Evolutionary conservation across 2,797 vertebrate species (phyloP).

Genomic region (Poeciliopsis paucimaculata): DNA sequence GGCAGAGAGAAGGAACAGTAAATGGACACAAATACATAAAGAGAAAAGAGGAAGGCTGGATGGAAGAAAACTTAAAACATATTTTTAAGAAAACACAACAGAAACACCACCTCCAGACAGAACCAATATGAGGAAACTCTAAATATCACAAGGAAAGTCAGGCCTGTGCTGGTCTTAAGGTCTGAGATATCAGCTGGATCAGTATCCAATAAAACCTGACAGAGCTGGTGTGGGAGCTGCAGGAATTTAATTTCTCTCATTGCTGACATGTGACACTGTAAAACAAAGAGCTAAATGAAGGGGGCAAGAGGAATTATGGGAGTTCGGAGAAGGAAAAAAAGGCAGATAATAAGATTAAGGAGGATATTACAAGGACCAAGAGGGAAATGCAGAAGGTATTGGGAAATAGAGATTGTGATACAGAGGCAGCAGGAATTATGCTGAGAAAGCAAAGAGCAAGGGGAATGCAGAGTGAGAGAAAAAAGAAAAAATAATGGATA

Average conservation of each 20-base stretch:
- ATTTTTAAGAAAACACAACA: background rate
- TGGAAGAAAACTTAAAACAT: background rate
- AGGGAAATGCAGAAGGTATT: constrained; percentile 57
- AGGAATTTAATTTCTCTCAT: constrained; percentile 67
- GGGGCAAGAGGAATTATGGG: constrained; percentile 49
- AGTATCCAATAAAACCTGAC: constrained; percentile 61
- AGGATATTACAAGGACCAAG: constrained; percentile 75
- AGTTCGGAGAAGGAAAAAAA: constrained; percentile 51
- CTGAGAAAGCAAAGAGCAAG: constrained; percentile 39
- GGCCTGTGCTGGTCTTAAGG: constrained; percentile 30
- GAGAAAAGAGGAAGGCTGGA: background rate
- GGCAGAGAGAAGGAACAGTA: background rate
- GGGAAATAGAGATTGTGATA: constrained; percentile 61
- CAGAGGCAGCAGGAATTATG: constrained; percentile 44
- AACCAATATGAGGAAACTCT: constrained; percentile 13
- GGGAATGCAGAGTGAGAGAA: constrained; percentile 45
- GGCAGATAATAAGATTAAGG: constrained; percentile 76
- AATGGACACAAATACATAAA: background rate
- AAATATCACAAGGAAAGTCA: constrained; percentile 24
- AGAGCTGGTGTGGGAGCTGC: constrained; percentile 46
- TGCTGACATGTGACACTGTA: constrained; percentile 62
- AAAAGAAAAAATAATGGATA: constrained; percentile 35
- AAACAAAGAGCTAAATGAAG: constrained; percentile 59
- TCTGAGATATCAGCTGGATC: constrained; percentile 46
- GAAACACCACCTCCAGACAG: background rate